phyloP scores from a whole-genome alignment of 2,113 vertebrate genomes.

The Accipiter cooperii region DNA sequence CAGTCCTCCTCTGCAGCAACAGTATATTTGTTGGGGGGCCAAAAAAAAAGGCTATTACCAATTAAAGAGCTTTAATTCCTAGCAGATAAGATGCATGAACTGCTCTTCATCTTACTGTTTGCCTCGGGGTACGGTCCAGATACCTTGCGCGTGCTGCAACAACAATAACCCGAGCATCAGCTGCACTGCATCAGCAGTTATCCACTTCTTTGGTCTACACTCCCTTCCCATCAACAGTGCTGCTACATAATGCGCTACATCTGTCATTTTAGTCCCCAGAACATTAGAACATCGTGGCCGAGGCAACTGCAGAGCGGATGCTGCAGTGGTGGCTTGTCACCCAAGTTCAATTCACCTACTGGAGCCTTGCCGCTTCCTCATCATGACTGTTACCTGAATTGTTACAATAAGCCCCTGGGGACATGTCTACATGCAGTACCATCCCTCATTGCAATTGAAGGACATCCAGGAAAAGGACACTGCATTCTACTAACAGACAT shows the following conservation, averaged over 20 bases:
- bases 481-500: not conserved
- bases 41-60: not conserved
- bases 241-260: not conserved
- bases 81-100: fast-evolving
- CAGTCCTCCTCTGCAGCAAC: not conserved
- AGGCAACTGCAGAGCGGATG: not conserved
- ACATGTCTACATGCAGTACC: fast-evolving
- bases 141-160: not conserved
- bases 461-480: not conserved
- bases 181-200: not conserved
- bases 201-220: not conserved
- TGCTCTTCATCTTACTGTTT: not conserved
- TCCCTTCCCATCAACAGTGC: not conserved
- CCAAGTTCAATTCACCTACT: not conserved
- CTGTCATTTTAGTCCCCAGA: not conserved
- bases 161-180: not conserved
- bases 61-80: not conserved
- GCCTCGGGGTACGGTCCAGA: not conserved
- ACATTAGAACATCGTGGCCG: not conserved
- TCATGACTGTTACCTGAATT: fast-evolving
- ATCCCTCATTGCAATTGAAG: not conserved
- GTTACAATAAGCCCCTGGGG: not conserved
- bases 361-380: not conserved
- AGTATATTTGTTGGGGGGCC: too few species aligned
- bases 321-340: constrained; percentile 7